Evolutionary conservation across 2,888 invertebrate genomes (phyloP), one percentile per base, ranked within the genome.

Genomic region (Pomacea canaliculata): DNA sequence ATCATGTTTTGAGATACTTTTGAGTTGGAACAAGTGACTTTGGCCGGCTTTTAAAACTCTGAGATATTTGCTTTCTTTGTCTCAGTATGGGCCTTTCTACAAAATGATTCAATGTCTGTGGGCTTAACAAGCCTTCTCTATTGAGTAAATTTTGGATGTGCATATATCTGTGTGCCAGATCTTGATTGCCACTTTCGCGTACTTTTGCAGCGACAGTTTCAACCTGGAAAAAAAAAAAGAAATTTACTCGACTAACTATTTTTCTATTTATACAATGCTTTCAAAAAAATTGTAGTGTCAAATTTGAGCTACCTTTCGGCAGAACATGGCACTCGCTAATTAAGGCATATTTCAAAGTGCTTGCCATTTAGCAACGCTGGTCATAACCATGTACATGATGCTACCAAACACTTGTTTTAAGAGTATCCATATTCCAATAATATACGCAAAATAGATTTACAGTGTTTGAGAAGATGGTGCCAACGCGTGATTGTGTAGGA

Each of bases 31-130:
- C 16, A 16, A 4, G 51, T 56, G 51, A 56, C 16, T 56, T 56
- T 56, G 51, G 16, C 16, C 16, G 51, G 2, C 51, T 59, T 67
- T 73, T 73, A 67, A 73, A 73, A 56, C 73, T 73, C 56, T 67
- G 73, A 23, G 73, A 73, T 12, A 59, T 46, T 1, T 66, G 27
- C n/a, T 59, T 67, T 51, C 67, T 73, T 59, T 60, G 73, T 16
- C 56, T 49, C 46, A 73, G 51, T 3, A 73, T 46, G 8, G 73
- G 66, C 13, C 73, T 63, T 16, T 13, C 59, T 1, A 73, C 73
- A 46, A 67, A 73, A 59, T 73, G 73, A 10, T 66, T 67, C 27
- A 73, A 66, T 27, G 56, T 73, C 67, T 73, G 66, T 12, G 73
- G 73, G 59, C 73, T 73, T 37, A 67, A 12, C 23, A 73, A 46